Conservation (phyloP, 2,797 vertebrate species). For the Xyrichtys novacula region DNA sequence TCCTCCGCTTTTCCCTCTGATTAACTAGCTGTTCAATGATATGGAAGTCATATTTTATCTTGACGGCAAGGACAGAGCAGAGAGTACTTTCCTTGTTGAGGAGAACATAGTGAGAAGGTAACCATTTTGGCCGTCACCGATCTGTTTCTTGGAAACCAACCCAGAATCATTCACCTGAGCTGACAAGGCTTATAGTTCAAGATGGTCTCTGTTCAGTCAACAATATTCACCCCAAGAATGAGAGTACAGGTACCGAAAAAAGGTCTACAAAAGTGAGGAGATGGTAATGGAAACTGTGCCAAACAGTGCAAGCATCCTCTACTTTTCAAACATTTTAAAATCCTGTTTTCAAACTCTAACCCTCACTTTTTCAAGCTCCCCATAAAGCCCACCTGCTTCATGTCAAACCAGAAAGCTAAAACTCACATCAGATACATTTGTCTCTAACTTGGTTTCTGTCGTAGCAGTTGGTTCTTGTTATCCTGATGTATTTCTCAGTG, state of each 20-base stretch:
- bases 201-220: no score
- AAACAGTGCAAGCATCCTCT: neutral
- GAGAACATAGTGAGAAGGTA: slow-evolving; percentile 4
- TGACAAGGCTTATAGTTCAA: slow-evolving; percentile 41
- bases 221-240: no score
- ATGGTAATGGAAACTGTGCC: neutral
- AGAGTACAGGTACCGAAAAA: no score
- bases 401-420: no score
- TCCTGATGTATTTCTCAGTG: no score
- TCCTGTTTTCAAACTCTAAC: neutral
- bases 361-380: neutral
- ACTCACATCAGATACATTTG: no score
- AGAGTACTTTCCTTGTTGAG: neutral
- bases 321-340: neutral
- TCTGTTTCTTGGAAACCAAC: slow-evolving; percentile 40
- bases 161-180: slow-evolving; percentile 55
- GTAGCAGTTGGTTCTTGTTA: no score
- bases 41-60: slow-evolving; percentile 17
- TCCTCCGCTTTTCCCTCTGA: slow-evolving; percentile 8
- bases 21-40: slow-evolving; percentile 1
- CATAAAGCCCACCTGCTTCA: no score
- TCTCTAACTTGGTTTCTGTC: no score
- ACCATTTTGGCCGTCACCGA: neutral
- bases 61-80: neutral
- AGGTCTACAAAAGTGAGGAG: no score